Evolutionary conservation across 2,797 vertebrate species (phyloP).

Genomic region (Miichthys miiuy): DNA sequence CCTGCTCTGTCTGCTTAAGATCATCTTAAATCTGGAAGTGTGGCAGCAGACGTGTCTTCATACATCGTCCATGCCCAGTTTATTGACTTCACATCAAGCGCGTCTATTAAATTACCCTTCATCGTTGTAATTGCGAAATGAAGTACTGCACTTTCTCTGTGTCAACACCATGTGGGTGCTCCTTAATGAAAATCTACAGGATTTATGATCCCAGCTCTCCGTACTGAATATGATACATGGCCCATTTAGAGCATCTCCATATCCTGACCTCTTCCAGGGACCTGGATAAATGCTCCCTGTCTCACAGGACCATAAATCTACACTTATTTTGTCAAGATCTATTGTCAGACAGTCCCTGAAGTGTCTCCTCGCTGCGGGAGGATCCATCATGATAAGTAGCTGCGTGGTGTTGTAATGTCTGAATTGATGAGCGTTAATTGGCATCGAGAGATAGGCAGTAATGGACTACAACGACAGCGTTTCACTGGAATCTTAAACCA

Average conservation of each 20-base stretch:
- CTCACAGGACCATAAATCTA: slow-evolving; percentile 55
- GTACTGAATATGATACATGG: slow-evolving; percentile 46
- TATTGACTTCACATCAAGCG: slow-evolving; percentile 33
- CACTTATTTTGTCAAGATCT: not conserved
- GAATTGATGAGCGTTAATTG: slow-evolving; percentile 64
- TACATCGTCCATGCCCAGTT: not conserved
- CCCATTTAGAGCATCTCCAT: slow-evolving; percentile 41
- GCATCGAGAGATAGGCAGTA: slow-evolving; percentile 44
- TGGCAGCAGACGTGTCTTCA: not conserved
- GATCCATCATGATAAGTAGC: slow-evolving; percentile 64
- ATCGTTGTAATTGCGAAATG: slow-evolving; percentile 43
- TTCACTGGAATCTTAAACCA: slow-evolving; percentile 19
- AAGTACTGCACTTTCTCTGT: slow-evolving; percentile 37
- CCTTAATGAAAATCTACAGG: slow-evolving; percentile 46
- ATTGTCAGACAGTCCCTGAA: slow-evolving; percentile 36
- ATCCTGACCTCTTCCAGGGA: slow-evolving; percentile 32
- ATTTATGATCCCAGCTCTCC: slow-evolving; percentile 55
- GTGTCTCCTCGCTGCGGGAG: slow-evolving; percentile 33
- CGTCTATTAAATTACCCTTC: slow-evolving; percentile 36
- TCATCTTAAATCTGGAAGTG: not conserved
- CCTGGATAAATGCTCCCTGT: slow-evolving; percentile 47
- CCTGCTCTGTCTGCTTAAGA: not conserved
- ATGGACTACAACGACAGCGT: slow-evolving; percentile 33
- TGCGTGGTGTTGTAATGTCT: slow-evolving; percentile 37
- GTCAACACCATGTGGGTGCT: slow-evolving; percentile 42